phyloP scores from a whole-genome alignment of 1,140 invertebrate genomes.

The Drosophila mauritiana region DNA sequence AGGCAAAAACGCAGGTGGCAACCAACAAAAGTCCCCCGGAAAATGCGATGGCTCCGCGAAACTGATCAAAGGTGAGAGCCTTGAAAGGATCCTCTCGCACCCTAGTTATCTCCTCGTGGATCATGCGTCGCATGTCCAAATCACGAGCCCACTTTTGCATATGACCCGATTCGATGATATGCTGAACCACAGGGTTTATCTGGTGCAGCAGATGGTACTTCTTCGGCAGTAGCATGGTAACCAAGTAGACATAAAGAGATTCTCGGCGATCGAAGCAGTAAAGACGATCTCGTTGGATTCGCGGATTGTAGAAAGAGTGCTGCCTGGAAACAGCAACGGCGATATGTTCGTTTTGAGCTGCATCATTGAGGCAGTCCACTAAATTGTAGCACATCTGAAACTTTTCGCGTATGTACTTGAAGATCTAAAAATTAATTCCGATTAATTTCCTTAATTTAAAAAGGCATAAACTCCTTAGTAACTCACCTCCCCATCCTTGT shows the following conservation, averaged over 20 bases:
- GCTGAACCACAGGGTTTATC: conserved; percentile 76
- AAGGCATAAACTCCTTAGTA: too few species aligned
- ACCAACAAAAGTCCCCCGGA: conserved; percentile 42
- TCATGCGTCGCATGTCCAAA: conserved; percentile 71
- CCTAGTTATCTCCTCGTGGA: conserved; percentile 63
- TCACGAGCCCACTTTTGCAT: conserved; percentile 82
- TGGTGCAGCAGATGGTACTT: conserved; percentile 76
- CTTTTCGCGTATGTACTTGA: conserved; percentile 76
- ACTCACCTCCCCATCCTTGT: conserved; percentile 74
- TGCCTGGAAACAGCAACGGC: conserved; percentile 77
- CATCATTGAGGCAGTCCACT: conserved; percentile 73
- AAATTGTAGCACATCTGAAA: conserved; percentile 79
- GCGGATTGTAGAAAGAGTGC: conserved; percentile 75
- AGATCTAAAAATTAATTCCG: conserved; percentile 43
- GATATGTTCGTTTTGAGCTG: conserved; percentile 58
- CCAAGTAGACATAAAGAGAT: conserved; percentile 74
- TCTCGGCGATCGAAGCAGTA: conserved; percentile 76
- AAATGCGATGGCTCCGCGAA: conserved; percentile 65
- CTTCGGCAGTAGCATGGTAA: conserved; percentile 76
- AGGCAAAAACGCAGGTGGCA: conserved; percentile 45
- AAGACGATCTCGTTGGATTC: conserved; percentile 60
- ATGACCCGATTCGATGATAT: conserved; percentile 79
- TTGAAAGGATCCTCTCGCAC: conserved; percentile 65
- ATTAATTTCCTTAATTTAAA: too few species aligned
- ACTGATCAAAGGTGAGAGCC: conserved; percentile 56